Percentiles rank a stretch among this genome's conserved stretches.
phyloP scores from a whole-genome alignment of 2,888 invertebrate species.

The Tanypteryx hageni region DNA sequence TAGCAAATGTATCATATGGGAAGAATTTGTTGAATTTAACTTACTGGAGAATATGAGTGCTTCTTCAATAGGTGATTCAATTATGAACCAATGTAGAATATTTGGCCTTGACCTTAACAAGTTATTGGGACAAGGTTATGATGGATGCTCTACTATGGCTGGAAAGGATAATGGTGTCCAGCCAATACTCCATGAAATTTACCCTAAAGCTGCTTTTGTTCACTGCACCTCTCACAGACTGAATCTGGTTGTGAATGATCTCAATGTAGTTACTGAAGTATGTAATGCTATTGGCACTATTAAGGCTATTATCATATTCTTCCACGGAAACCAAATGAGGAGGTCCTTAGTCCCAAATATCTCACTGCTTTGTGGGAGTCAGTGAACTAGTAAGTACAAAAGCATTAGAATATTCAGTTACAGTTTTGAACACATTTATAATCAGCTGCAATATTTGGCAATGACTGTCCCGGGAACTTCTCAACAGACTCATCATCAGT shows the following conservation, averaged over 20 bases:
- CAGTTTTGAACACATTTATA: too few species aligned
- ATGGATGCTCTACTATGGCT: slow-evolving; percentile 71
- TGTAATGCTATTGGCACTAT: too few species aligned
- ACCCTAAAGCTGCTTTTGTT: slow-evolving; percentile 69
- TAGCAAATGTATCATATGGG: slow-evolving; percentile 67
- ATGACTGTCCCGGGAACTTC: too few species aligned
- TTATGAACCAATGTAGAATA: slow-evolving; percentile 69
- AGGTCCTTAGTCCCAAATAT: too few species aligned
- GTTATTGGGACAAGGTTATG: slow-evolving; percentile 70
- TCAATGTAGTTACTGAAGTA: slow-evolving; percentile 69
- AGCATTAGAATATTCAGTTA: too few species aligned
- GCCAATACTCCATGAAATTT: slow-evolving; percentile 69
- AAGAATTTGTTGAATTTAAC: slow-evolving; percentile 71
- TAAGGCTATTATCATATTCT: too few species aligned
- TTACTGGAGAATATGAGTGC: slow-evolving; percentile 69
- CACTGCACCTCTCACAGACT: slow-evolving; percentile 70
- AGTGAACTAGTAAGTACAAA: too few species aligned
- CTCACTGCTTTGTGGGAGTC: too few species aligned
- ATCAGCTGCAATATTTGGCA: too few species aligned
- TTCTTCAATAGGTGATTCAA: slow-evolving; percentile 69
- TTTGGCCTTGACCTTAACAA: slow-evolving; percentile 68
- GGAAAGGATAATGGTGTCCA: slow-evolving; percentile 70
- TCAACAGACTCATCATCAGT: too few species aligned
- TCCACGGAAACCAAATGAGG: too few species aligned
- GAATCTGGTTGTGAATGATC: slow-evolving; percentile 71